Evolutionary conservation across 2,113 vertebrate genomes (phyloP).

Genomic region (Vombatus ursinus): DNA sequence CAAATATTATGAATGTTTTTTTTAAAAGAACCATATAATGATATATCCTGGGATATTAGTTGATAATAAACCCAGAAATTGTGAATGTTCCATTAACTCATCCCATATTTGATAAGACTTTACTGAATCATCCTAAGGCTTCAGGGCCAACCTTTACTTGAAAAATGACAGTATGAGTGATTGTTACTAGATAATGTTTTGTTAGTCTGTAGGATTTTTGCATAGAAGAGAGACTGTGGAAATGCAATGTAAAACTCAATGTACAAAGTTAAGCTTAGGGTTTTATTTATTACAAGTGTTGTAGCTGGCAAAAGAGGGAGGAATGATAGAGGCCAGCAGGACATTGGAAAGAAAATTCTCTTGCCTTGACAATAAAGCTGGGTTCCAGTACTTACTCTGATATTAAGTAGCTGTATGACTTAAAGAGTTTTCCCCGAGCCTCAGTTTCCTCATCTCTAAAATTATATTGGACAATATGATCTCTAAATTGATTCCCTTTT

Average conservation of each 20-base stretch:
- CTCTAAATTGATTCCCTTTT: not conserved
- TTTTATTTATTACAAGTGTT: not conserved
- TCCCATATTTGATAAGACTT: not conserved
- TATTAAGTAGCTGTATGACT: not conserved
- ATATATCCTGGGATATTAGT: not conserved
- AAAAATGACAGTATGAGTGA: not conserved
- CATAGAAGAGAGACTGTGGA: not conserved
- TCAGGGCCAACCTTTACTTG: not conserved
- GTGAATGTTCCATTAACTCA: not conserved
- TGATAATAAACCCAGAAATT: not conserved
- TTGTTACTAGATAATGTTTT: not conserved
- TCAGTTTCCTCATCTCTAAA: not conserved
- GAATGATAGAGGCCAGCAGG: no score
- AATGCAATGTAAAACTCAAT: not conserved
- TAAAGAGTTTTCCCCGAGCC: not conserved
- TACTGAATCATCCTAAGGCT: not conserved
- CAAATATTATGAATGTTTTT: not conserved
- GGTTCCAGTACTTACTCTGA: not conserved
- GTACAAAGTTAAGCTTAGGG: not conserved
- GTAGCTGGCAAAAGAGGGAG: no score
- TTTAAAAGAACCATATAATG: not conserved
- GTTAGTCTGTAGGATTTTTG: not conserved
- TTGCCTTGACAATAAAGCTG: not conserved
- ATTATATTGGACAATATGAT: not conserved
- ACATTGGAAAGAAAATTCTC: not conserved